A percentile compares a stretch with the other conserved stretches of the same genome.
Conservation (phyloP, 2,888 invertebrate species). For the Eristalinus aeneus region DNA sequence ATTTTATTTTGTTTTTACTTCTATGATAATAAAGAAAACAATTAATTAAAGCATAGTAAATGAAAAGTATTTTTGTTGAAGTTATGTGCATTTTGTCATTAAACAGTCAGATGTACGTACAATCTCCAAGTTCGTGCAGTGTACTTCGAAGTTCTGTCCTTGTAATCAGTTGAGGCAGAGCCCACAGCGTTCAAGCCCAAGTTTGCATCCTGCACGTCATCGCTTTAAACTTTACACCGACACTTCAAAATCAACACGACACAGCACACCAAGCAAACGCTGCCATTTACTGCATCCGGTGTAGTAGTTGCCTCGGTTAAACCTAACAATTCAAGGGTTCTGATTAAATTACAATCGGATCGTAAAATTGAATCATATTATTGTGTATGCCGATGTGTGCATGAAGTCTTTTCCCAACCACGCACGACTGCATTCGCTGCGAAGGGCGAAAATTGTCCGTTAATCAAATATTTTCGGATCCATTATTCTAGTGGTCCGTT, state of each 20-base stretch:
- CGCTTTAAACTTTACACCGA: background rate
- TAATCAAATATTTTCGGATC: slow-evolving; percentile 37
- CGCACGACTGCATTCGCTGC: background rate
- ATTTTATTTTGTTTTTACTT: no score
- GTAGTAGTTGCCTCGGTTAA: slow-evolving; percentile 19
- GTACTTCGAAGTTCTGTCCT: no score
- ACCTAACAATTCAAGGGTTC: slow-evolving; percentile 10
- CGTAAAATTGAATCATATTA: slow-evolving; percentile 49
- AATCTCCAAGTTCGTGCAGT: no score
- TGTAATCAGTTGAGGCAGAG: no score
- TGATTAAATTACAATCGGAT: slow-evolving; percentile 37
- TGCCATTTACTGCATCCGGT: background rate
- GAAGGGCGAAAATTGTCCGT: slow-evolving; percentile 5
- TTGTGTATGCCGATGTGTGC: background rate
- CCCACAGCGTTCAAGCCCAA: no score
- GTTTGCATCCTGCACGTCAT: no score
- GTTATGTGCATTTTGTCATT: no score
- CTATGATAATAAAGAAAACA: no score
- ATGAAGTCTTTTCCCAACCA: background rate
- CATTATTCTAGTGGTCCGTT: slow-evolving; percentile 8
- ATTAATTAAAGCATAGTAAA: no score
- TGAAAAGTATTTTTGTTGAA: no score
- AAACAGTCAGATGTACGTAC: no score
- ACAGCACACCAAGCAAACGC: background rate
- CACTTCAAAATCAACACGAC: background rate